A percentile compares a stretch with the other conserved stretches of the same genome.
Evolutionary conservation across 2,113 vertebrate species (phyloP).

Genomic region (Corapipo altera): DNA sequence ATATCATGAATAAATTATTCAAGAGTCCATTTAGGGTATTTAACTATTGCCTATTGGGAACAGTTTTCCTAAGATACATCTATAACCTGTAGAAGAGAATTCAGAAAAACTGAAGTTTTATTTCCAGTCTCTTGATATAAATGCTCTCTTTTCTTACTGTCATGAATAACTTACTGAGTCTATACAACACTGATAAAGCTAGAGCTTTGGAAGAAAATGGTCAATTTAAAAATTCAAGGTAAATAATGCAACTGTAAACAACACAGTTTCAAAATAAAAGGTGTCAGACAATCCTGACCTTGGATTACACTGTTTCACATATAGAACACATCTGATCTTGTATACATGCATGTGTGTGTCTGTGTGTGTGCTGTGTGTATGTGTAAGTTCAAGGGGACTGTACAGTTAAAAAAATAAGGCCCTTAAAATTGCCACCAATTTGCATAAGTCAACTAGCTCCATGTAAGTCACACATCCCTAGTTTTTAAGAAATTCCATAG

Average conservation of each 20-base stretch:
- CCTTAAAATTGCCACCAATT: neutral
- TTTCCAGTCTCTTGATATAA: neutral
- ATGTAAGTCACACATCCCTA: neutral
- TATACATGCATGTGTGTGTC: neutral
- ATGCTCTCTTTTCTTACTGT: neutral
- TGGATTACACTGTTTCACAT: neutral
- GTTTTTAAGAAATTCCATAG: neutral
- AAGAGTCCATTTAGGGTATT: neutral
- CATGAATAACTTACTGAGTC: neutral
- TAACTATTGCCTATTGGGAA: neutral
- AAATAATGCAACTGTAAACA: neutral
- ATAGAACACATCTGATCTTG: neutral
- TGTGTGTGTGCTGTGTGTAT: no score
- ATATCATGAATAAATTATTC: neutral
- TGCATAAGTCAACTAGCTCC: neutral
- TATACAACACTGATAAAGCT: neutral
- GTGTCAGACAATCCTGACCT: neutral
- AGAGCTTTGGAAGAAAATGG: neutral
- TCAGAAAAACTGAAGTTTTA: neutral
- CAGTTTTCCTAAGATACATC: neutral
- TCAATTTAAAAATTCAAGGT: neutral
- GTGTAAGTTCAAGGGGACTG: neutral
- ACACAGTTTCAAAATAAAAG: neutral
- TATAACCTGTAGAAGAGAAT: neutral
- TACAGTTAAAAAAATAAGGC: neutral